Percentiles rank a stretch among this genome's conserved stretches.
These are phyloP conservation scores for Notoglanidium macrostoma DNA, from an alignment of 2,797 vertebrate species.

Conservation along the genomic window DNA sequence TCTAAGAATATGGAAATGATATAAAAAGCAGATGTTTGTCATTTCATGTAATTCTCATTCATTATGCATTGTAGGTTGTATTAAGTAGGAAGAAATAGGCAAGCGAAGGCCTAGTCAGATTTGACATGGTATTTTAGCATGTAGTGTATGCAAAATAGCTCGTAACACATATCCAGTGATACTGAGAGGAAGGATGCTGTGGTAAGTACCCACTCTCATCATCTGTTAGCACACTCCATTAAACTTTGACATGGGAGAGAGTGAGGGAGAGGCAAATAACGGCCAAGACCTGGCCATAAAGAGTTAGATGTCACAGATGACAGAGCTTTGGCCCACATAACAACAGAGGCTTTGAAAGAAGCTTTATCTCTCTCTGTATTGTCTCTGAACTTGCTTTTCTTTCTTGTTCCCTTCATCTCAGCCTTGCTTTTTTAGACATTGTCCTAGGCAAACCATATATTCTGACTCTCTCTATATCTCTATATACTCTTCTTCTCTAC, in stretches of 20 bases:
- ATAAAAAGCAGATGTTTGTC: background rate
- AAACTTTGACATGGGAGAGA: slow-evolving; percentile 8
- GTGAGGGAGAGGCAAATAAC: slow-evolving; percentile 11
- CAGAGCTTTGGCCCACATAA: slow-evolving; percentile 33
- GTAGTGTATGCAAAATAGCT: background rate
- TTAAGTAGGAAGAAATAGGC: background rate
- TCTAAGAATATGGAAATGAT: background rate
- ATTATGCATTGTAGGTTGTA: background rate
- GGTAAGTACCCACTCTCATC: slow-evolving; percentile 16
- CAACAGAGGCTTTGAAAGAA: slow-evolving; percentile 14
- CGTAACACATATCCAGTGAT: background rate
- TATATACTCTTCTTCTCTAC: background rate
- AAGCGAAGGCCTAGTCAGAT: background rate
- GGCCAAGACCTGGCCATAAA: background rate
- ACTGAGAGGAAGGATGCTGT: slow-evolving; percentile 8
- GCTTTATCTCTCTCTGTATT: slow-evolving; percentile 7
- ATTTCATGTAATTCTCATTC: background rate
- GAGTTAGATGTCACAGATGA: slow-evolving; percentile 28
- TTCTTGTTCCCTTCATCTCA: background rate
- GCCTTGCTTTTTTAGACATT: background rate
- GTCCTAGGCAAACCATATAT: background rate
- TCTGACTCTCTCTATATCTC: background rate
- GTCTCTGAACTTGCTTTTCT: background rate
- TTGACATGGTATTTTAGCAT: background rate
- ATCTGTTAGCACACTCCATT: slow-evolving; percentile 17